Evolutionary conservation across 2,113 vertebrate species (phyloP), one percentile per base, ranked within the genome.

Genomic region (Eulacestoma nigropectus): DNA sequence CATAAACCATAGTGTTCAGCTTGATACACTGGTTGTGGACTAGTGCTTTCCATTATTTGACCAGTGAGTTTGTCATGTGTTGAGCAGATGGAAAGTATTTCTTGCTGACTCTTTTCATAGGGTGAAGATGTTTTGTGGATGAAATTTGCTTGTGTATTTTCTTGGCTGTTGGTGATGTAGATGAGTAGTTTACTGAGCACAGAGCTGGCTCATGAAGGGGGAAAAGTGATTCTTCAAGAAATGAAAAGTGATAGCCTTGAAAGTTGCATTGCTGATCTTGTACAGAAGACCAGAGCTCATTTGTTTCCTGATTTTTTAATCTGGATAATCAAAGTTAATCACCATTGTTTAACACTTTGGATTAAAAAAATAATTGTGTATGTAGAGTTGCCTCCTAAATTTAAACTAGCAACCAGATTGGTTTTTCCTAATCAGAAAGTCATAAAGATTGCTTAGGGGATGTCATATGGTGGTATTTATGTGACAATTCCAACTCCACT

Each of bases 221-320:
- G 22, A 39, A 26, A 33, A 30, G 22, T 18, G 3, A 33, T 23
- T 5, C 25, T 73, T 79, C 2, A 47, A 50, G 52, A 77, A 87
- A 49, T 1, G 3, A 37, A 37, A 52, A 19, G 32, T 59, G n/a
- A 3, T 6, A 21, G 39, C 8, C 25, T 3, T 16, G 39, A 2
- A 62, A 70, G 49, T 37, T 75, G 17, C 5, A 6, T 59, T 87
- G 69, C 13, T 33, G 46, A 26, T 81, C 15, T 62, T 65, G 20
- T 27, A 73, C 47, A 22, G 42, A 83, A 73, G 9, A 69, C 23
- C 23, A 37, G 19, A 35, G 26, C 25, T 35, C 16, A 7, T 25
- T 57, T 86, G 82, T 47, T 41, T 4, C 8, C 37, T 17, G 10
- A 44, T 44, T 46, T 81, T 75, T 10, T 68, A 46, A 42, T 63